Conservation (phyloP, 2,113 vertebrate genomes). For the Anhinga rufa region DNA sequence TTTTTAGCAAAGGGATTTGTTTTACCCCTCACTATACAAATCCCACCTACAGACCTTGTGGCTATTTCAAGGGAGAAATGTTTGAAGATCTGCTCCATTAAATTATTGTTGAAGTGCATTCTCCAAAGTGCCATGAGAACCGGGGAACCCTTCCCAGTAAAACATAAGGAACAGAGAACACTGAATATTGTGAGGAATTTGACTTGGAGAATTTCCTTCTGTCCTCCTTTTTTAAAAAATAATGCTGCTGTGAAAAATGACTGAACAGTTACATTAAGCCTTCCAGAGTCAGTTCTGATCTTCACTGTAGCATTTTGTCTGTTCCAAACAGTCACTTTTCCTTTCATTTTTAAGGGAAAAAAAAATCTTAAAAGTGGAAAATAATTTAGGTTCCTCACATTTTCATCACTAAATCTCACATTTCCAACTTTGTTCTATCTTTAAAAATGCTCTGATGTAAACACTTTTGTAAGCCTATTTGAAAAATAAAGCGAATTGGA, state of each 20-base stretch:
- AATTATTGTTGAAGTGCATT: neutral
- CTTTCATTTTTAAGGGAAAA: neutral
- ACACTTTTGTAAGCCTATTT: neutral
- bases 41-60: neutral
- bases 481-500: neutral
- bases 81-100: neutral
- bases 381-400: neutral
- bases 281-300: constrained; percentile 1
- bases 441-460: neutral
- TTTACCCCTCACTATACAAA: neutral
- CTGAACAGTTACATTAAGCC: neutral
- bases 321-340: neutral
- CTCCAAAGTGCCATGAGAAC: neutral
- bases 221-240: neutral
- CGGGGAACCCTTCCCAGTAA: neutral
- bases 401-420: neutral
- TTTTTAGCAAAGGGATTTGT: neutral
- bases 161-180: neutral
- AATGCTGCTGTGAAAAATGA: neutral
- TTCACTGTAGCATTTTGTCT: neutral
- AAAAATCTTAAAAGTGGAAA: neutral
- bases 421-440: neutral
- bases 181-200: neutral
- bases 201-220: neutral
- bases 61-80: neutral